phyloP scores from a whole-genome alignment of 2,888 invertebrate genomes.

The Hanleya hanleyi region DNA sequence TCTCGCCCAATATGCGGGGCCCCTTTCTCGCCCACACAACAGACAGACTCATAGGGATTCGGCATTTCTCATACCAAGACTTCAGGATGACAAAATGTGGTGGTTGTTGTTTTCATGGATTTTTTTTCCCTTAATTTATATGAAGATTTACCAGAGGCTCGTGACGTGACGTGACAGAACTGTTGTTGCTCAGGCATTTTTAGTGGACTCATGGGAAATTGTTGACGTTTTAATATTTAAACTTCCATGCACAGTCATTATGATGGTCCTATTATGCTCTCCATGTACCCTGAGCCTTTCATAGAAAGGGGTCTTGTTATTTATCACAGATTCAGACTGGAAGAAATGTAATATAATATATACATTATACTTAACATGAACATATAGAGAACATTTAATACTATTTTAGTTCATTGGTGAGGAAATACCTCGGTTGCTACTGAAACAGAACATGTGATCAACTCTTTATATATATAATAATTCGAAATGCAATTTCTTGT shows the following conservation, averaged over 20 bases:
- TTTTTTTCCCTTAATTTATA: constrained; percentile 7
- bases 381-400: constrained; percentile 6
- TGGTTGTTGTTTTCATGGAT: constrained; percentile 8
- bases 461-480: constrained; percentile 34
- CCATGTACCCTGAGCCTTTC: constrained; percentile 13
- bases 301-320: constrained; percentile 16
- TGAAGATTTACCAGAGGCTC: no score
- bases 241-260: not conserved
- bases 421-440: constrained; percentile 7
- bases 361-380: no score
- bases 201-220: constrained; percentile 7
- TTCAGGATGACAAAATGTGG: not conserved
- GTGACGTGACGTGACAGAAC: no score
- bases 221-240: constrained; percentile 1
- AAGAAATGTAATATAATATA: not conserved
- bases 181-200: constrained; percentile 3
- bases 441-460: constrained; percentile 1
- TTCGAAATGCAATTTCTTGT: constrained; percentile 9
- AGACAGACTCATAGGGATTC: not conserved
- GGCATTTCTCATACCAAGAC: not conserved
- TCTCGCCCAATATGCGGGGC: no score
- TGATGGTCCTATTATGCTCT: not conserved
- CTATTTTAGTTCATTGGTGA: constrained; percentile 3
- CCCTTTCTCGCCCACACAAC: no score
- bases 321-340: constrained; percentile 6